Percentiles rank a stretch among this genome's conserved stretches.
Evolutionary conservation across 2,113 vertebrate genomes (phyloP).

Genomic region (Prochilodus magdalenae): DNA sequence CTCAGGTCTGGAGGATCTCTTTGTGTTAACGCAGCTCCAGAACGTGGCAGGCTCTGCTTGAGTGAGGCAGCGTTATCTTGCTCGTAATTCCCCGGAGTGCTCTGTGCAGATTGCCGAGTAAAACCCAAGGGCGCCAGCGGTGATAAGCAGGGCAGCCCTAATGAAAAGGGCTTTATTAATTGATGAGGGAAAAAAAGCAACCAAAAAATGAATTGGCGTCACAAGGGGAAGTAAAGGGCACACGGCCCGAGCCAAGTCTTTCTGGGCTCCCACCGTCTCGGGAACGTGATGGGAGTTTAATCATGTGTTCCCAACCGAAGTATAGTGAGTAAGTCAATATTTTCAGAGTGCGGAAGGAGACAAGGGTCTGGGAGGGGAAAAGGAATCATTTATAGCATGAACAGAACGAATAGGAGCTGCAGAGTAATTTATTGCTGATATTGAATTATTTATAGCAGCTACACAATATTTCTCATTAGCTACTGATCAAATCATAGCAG

Average conservation of each 20-base stretch:
- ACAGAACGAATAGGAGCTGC: too few relatives aligned
- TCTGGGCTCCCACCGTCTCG: neutral
- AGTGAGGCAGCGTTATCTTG: neutral
- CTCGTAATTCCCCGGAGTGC: neutral
- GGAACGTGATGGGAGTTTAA: neutral
- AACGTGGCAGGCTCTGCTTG: neutral
- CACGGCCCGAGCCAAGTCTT: neutral
- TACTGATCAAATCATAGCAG: too few relatives aligned
- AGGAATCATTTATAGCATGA: too few relatives aligned
- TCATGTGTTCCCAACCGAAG: neutral
- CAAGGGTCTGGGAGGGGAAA: neutral
- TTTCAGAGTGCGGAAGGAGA: neutral
- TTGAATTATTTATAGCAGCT: too few relatives aligned
- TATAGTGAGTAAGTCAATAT: neutral
- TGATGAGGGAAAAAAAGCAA: neutral
- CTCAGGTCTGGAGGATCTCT: neutral
- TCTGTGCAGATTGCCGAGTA: neutral
- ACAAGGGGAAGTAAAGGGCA: neutral
- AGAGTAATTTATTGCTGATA: too few relatives aligned
- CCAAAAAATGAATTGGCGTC: neutral
- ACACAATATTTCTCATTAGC: too few relatives aligned
- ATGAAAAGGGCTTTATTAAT: constrained; percentile 24
- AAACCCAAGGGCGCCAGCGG: neutral
- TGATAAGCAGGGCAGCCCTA: constrained; percentile 27
- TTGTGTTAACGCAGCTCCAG: neutral